Base-by-base conservation (phyloP, 37 sponge, comb jelly and placozoan species). In the Aplysina aerophoba region DNA sequence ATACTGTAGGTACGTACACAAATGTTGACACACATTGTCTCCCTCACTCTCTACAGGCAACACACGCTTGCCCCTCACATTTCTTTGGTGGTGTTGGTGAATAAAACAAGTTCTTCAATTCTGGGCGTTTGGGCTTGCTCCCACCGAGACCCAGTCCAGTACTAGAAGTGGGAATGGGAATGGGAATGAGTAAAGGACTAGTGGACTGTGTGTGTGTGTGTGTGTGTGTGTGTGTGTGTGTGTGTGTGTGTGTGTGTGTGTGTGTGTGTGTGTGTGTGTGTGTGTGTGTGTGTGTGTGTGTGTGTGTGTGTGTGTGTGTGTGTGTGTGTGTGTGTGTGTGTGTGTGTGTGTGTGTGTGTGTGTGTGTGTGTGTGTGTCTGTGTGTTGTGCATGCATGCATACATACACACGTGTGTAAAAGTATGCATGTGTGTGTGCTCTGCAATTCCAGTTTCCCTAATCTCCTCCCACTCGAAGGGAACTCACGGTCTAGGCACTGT, bases 281-380 rank as follows among this genome's bases (percentile, higher is more conserved):
- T 65, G 66, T 65, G 66, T 65, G 66, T 65, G 66, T 65, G 66
- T 65, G 66, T 30, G 22, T 65, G 66, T 16, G 66, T 65, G 66
- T 16, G 66, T 8, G 66, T 28, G 33, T 28, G 71, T 30, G 34
- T 69, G 71, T 69, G 71, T 69, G 71, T 69, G 71, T 30, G 71
- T 69, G 71, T 69, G 71, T 30, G 34, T 69, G 34, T 69, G 71
- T 69, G 71, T 69, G 71, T 69, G 71, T 30, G 71, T 28, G 71
- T 69, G 71, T 69, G 71, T 69, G 71, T 69, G 34, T 30, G 27
- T 69, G 71, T 69, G 27, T 69, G 71, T 69, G 71, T 69, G 71
- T 35, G 34, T 69, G 71, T 69, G 71, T 69, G 71, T 30, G 34
- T 69, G 33, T 69, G 71, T 69, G 27, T 69, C 35, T 69, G 27